Evolutionary conservation across 2,113 vertebrate species (phyloP).

Genomic region (Rana temporaria): DNA sequence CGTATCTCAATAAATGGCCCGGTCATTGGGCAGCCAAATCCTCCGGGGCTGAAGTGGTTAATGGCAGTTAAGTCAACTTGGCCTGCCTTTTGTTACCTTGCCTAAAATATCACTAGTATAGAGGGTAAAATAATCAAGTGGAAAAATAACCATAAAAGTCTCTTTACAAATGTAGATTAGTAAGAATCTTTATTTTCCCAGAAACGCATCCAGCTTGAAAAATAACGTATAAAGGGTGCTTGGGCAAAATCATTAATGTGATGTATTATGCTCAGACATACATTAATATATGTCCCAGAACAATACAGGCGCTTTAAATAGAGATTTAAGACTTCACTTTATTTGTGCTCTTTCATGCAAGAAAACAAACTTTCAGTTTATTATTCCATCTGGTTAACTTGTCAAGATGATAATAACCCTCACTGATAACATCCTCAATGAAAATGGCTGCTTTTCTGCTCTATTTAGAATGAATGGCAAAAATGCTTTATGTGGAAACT

Average conservation of each 20-base stretch:
- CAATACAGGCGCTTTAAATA: background rate
- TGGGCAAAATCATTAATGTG: background rate
- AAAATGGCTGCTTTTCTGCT: conserved; percentile 47
- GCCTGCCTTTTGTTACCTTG: background rate
- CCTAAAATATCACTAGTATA: background rate
- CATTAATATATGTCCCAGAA: background rate
- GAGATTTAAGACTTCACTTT: conserved; percentile 8
- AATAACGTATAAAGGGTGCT: too few species aligned
- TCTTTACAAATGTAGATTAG: too few species aligned
- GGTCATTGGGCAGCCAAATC: too few species aligned
- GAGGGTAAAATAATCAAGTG: background rate
- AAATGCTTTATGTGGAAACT: conserved; percentile 3
- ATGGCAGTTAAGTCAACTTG: too few species aligned
- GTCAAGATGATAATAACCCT: conserved; percentile 45
- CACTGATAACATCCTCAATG: conserved; percentile 19
- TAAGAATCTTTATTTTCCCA: too few species aligned
- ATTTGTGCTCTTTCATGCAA: background rate
- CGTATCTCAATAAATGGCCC: too few species aligned
- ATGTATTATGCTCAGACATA: background rate
- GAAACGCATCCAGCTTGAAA: too few species aligned
- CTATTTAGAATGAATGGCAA: conserved; percentile 42
- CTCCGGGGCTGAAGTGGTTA: too few species aligned
- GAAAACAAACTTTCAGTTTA: conserved; percentile 30
- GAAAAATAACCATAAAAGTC: too few species aligned
- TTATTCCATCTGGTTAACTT: conserved; percentile 56